These are phyloP conservation scores for Cylindroiulus punctatus DNA, from an alignment of 2,888 invertebrate genomes.

Conservation along the genomic window DNA sequence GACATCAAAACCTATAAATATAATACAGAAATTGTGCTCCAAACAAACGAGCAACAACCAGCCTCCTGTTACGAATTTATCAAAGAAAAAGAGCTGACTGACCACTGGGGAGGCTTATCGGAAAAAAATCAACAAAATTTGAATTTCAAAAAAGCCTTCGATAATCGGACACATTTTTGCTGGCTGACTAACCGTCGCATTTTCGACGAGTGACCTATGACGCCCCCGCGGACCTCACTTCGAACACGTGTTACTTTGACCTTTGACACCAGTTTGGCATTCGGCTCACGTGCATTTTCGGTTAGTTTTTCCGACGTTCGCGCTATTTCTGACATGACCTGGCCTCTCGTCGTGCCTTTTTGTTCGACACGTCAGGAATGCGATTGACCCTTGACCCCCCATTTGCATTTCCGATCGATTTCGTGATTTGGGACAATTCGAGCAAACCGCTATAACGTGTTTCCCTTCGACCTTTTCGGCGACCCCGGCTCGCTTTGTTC, in stretches of 20 bases:
- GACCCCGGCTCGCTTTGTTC: too few relatives aligned
- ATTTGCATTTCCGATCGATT: background rate
- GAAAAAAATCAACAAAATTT: background rate
- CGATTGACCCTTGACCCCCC: background rate
- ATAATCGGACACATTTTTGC: too few relatives aligned
- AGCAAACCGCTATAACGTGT: too few relatives aligned
- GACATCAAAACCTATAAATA: constrained; percentile 38
- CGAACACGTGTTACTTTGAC: too few relatives aligned
- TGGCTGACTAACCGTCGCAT: too few relatives aligned
- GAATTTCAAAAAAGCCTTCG: too few relatives aligned
- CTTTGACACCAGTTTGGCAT: background rate
- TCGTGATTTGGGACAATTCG: too few relatives aligned
- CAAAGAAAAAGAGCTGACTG: background rate
- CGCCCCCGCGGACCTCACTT: too few relatives aligned
- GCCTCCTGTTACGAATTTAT: background rate
- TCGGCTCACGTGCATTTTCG: background rate
- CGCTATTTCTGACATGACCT: background rate
- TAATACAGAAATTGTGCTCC: constrained; percentile 29
- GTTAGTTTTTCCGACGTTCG: background rate
- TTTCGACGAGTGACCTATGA: too few relatives aligned
- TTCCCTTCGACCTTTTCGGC: too few relatives aligned
- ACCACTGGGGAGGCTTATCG: background rate
- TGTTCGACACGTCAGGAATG: background rate
- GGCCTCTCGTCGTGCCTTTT: background rate
- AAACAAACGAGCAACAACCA: background rate